phyloP scores from a whole-genome alignment of 2,797 vertebrate species.

The Aphelocoma californica region DNA sequence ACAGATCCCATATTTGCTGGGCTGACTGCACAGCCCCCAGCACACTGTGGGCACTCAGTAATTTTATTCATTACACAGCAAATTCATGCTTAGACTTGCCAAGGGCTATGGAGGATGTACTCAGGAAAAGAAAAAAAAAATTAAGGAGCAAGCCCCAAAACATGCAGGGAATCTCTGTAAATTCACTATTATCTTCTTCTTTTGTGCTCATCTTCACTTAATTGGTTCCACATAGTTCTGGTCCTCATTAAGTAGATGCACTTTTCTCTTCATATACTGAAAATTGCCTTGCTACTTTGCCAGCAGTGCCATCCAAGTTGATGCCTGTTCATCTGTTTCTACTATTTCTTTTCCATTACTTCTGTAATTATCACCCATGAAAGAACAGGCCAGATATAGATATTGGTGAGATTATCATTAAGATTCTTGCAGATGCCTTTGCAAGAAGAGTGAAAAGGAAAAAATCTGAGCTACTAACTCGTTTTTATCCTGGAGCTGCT shows the following conservation, averaged over 20 bases:
- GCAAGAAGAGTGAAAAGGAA: neutral
- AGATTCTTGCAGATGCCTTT: neutral
- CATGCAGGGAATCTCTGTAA: neutral
- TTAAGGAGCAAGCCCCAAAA: neutral
- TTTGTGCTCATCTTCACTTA: neutral
- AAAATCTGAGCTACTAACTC: neutral
- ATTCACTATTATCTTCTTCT: neutral
- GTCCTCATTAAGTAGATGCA: neutral
- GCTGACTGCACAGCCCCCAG: neutral
- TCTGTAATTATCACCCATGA: constrained; percentile 17
- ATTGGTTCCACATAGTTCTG: neutral
- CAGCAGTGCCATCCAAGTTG: constrained; percentile 2
- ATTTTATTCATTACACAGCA: neutral
- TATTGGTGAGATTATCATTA: neutral
- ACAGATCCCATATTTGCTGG: neutral
- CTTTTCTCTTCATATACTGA: neutral
- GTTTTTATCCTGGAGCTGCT: neutral
- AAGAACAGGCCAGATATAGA: neutral
- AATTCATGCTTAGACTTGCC: neutral
- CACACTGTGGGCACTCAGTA: neutral
- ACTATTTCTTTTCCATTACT: neutral
- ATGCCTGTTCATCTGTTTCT: neutral
- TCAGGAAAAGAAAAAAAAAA: neutral
- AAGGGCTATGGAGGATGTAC: neutral
- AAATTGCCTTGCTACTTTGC: constrained; percentile 9